These are phyloP conservation scores for Allophyes oxyacanthae DNA, from an alignment of 2,888 invertebrate species.

Conservation along the genomic window DNA sequence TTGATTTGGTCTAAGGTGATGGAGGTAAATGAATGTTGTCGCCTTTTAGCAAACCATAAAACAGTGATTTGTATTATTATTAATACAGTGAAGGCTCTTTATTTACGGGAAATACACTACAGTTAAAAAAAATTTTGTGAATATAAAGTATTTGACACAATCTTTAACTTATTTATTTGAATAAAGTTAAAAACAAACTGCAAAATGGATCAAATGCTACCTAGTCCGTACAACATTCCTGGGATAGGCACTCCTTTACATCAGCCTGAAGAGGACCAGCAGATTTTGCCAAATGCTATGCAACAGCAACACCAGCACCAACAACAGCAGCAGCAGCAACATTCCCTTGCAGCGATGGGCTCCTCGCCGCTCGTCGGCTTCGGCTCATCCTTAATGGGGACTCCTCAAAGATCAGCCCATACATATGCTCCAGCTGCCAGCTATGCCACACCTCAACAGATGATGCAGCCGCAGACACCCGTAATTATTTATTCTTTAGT, in stretches of 20 bases:
- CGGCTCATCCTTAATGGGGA: constrained; percentile 90
- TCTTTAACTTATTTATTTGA: not conserved
- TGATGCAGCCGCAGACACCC: constrained; percentile 97
- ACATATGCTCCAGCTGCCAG: constrained; percentile 93
- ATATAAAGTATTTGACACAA: not conserved
- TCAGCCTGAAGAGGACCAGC: constrained; percentile 97
- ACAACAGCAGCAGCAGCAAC: constrained; percentile 90
- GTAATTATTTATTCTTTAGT: constrained; percentile 80
- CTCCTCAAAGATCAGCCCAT: constrained; percentile 93
- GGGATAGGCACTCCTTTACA: constrained; percentile 97
- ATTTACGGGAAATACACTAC: too few species aligned
- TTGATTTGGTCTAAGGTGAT: too few species aligned
- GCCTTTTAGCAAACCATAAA: not conserved
- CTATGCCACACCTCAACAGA: constrained; percentile 94
- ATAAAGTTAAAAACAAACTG: constrained; percentile 30
- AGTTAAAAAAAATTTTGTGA: too few species aligned
- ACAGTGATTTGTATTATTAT: not conserved
- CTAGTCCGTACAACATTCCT: constrained; percentile 96
- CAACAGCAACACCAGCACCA: constrained; percentile 94
- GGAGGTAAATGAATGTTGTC: constrained; percentile 3
- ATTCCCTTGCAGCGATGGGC: constrained; percentile 89
- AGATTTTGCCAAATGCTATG: constrained; percentile 95
- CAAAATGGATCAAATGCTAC: constrained; percentile 96
- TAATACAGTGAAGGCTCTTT: not conserved
- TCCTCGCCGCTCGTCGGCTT: constrained; percentile 90